Percentiles rank a stretch among this genome's conserved stretches.
Evolutionary conservation across 2,888 invertebrate genomes (phyloP).

Genomic region (Dyspetes luteomarginatus): DNA sequence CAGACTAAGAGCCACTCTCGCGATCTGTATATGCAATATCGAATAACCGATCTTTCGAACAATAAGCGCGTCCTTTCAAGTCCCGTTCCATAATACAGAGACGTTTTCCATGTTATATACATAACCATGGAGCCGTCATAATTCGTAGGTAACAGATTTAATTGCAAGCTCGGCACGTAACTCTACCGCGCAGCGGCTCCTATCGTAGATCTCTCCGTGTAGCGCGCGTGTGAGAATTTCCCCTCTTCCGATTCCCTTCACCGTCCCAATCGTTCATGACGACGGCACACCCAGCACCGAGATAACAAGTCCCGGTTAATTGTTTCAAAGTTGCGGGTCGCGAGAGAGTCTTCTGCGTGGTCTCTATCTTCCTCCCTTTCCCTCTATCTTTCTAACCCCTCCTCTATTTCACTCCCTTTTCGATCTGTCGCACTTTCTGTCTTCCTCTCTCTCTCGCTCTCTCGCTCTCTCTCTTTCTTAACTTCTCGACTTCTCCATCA

Average conservation of each 20-base stretch:
- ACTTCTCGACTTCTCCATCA: no score
- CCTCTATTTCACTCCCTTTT: not conserved
- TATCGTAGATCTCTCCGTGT: constrained; percentile 40
- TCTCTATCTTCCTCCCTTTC: not conserved
- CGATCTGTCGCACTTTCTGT: not conserved
- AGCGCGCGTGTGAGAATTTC: constrained; percentile 2
- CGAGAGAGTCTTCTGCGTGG: not conserved
- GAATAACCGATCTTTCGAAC: constrained; percentile 44
- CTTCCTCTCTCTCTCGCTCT: constrained; percentile 1
- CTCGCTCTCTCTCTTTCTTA: not conserved
- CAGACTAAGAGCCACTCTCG: not conserved
- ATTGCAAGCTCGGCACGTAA: constrained; percentile 68
- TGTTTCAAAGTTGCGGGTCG: constrained; percentile 76
- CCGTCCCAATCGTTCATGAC: constrained; percentile 39
- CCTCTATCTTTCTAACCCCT: not conserved
- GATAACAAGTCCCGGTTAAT: constrained; percentile 77
- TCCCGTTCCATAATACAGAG: constrained; percentile 12
- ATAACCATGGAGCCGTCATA: constrained; percentile 63
- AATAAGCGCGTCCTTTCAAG: constrained; percentile 31
- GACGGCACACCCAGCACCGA: constrained; percentile 64
- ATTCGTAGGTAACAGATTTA: constrained; percentile 74
- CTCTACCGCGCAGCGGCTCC: constrained; percentile 34
- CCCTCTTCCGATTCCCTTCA: constrained; percentile 41
- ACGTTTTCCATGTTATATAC: constrained; percentile 6
- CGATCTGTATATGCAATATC: constrained; percentile 21